Evolutionary conservation across 2,113 vertebrate species (phyloP).

Genomic region (Reinhardtius hippoglossoides): DNA sequence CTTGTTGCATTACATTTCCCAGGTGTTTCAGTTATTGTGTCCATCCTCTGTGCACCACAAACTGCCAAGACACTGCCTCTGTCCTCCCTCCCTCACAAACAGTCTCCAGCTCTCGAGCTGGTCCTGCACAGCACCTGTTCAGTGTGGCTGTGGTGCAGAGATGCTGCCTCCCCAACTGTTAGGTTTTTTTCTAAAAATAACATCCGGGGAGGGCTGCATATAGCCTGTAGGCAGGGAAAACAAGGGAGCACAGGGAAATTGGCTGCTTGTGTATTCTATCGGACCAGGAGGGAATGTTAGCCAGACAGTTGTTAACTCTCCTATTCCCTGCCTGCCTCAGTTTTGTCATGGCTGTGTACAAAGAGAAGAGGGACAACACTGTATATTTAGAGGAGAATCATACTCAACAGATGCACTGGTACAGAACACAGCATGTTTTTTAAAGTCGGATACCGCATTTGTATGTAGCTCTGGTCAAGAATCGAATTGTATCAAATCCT

Average conservation of each 20-base stretch:
- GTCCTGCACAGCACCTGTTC: slow-evolving; percentile 71
- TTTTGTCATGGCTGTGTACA: slow-evolving; percentile 62
- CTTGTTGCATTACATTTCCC: slow-evolving; percentile 6
- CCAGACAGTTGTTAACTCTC: slow-evolving; percentile 58
- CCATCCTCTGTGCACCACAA: background rate
- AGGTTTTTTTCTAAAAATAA: slow-evolving; percentile 76
- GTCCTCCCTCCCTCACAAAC: slow-evolving; percentile 6
- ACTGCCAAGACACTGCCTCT: background rate
- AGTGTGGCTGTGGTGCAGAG: slow-evolving; percentile 59
- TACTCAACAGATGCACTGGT: slow-evolving; percentile 56
- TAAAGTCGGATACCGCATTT: slow-evolving; percentile 31
- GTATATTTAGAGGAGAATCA: slow-evolving; percentile 75
- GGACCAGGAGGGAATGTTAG: slow-evolving; percentile 63
- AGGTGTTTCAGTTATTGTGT: slow-evolving; percentile 10
- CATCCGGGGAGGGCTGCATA: slow-evolving; percentile 61
- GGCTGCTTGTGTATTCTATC: slow-evolving; percentile 70
- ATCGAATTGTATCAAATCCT: background rate
- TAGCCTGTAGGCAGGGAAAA: slow-evolving; percentile 68
- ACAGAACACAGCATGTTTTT: slow-evolving; percentile 30
- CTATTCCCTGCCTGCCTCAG: slow-evolving; percentile 47
- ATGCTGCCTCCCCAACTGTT: slow-evolving; percentile 65
- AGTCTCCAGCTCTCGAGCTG: slow-evolving; percentile 29
- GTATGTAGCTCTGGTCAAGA: slow-evolving; percentile 1
- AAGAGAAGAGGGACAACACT: slow-evolving; percentile 26
- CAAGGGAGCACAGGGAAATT: slow-evolving; percentile 70